Evolutionary conservation across 2,113 vertebrate genomes (phyloP), one percentile per base, ranked within the genome.

Genomic region (Leucoraja erinaceus): DNA sequence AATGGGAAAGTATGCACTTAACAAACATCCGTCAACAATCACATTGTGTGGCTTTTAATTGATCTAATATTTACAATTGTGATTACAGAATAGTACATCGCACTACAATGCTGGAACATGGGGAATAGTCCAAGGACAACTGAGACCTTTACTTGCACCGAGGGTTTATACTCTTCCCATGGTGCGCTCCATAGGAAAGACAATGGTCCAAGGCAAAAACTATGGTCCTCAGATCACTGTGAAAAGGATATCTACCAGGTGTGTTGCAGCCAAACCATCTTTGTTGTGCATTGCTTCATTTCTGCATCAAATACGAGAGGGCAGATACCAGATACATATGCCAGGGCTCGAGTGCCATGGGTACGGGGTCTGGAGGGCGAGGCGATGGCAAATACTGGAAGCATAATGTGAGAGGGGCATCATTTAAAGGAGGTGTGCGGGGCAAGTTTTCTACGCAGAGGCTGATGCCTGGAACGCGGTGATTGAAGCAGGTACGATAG

Each of bases 201-300:
- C 97, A 6, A 98, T 98, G 97, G 97, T 98, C 78, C 97, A 98
- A 94, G 97, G 97, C 90, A 98, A 98, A 93, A 98, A 98, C 94
- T 98, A 98, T 0, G 97, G 97, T 66, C 97, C 97, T 6, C 97
- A 97, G 94, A 98, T 98, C 93, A 97, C 97, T 75, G 97, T 98
- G 83, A 98, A 97, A 90, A 96, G 97, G 94, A 97, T 98, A 93
- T 98, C 97, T 20, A 98, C 97, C 94, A 97, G 97, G 97, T 97
- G 93, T 93, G 25, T 86, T 78, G 18, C 74, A 93, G 54, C 16
- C 18, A 63, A 63, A 72, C 22, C 3, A 28, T 93, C 7, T 38
- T 88, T 70, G 11, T 6, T 47, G 63, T 33, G 10, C 28, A 74
- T 18, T 56, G 3, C 28, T 14, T 86, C 20, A 11, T 84, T 84